Conservation (phyloP, 2,113 vertebrate genomes). For the Carassius carassius region DNA sequence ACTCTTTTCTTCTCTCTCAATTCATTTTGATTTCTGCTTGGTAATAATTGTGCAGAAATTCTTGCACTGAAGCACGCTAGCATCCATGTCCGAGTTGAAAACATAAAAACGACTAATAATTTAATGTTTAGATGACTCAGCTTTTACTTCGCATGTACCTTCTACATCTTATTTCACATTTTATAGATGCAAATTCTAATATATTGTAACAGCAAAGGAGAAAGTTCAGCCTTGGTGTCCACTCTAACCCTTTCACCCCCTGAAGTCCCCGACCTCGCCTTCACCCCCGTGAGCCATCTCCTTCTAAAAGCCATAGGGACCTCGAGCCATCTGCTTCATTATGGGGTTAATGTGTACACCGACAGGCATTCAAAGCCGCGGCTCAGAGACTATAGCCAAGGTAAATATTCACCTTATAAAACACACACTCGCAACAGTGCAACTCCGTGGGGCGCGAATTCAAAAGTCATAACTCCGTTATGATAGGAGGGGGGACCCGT, state of each 20-base stretch:
- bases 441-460: conserved; percentile 50
- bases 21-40: not conserved
- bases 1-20: conserved; percentile 3
- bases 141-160: not conserved
- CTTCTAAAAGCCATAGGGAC: conserved; percentile 51
- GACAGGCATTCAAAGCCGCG: conserved; percentile 47
- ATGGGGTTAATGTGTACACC: conserved; percentile 57
- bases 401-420: conserved; percentile 57
- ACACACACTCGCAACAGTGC: conserved; percentile 42
- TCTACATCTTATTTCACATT: not conserved
- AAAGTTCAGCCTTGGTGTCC: conserved; percentile 66
- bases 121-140: not conserved
- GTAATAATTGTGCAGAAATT: not conserved
- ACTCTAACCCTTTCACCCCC: conserved; percentile 66
- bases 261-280: conserved; percentile 66
- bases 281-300: conserved; percentile 61
- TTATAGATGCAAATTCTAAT: conserved; percentile 15
- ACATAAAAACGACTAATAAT: not conserved
- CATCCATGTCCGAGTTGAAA: not conserved
- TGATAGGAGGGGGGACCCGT: conserved; percentile 44
- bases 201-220: conserved; percentile 50
- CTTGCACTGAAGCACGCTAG: not conserved
- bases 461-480: conserved; percentile 61
- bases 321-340: conserved; percentile 56
- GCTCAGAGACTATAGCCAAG: conserved; percentile 52